Evolutionary conservation across 35 echinoderm and acorn worm species (phyloP), one percentile per base, ranked within the genome.

Genomic region (Ophiothrix spiculata): DNA sequence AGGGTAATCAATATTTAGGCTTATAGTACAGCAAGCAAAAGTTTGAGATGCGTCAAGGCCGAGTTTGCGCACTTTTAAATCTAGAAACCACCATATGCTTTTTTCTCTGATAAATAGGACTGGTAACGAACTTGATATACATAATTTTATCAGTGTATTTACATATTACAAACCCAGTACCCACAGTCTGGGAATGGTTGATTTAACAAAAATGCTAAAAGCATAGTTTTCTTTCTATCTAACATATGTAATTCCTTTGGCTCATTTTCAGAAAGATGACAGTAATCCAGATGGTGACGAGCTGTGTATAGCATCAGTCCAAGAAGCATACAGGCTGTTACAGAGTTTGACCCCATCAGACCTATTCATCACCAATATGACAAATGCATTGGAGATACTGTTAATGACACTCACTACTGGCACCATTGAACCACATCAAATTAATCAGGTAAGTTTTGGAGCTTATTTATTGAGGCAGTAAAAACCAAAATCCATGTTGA

Each of bases 381-480:
- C 92, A 1, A 98, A 98, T 79, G 92, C 95, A 36, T 28, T 98
- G 34, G 95, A 98, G 86, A 98, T 98, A 21, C 77, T 98, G 0
- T 77, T 98, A 21, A 91, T 76, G 85, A 91, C 85, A 28, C 39
- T 98, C 36, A 80, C 91, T 36, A 77, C 63, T 39, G 78, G 63
- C 17, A 39, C 40, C 0, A 35, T 98, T 17, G 83, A 89, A 33
- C 32, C 91, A 11, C 74, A 91, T 69, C 74, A 91, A 60, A 98
- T 86, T 10, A 93, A 90, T 38, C 88, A 94, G 89, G 95, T 98
- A 49, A 80, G 91, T 23, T 63, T 29, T 35, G 0, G 76, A 32
- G 33, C 36, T n/a, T 36, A 4, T 35, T 28, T 78, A 4, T n/a
- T n/a, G n/a, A n/a, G n/a, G n/a, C n/a, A n/a, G n/a, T n/a, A n/a